phyloP scores from a whole-genome alignment of 2,113 vertebrate genomes.

The Dasyprocta punctata region DNA sequence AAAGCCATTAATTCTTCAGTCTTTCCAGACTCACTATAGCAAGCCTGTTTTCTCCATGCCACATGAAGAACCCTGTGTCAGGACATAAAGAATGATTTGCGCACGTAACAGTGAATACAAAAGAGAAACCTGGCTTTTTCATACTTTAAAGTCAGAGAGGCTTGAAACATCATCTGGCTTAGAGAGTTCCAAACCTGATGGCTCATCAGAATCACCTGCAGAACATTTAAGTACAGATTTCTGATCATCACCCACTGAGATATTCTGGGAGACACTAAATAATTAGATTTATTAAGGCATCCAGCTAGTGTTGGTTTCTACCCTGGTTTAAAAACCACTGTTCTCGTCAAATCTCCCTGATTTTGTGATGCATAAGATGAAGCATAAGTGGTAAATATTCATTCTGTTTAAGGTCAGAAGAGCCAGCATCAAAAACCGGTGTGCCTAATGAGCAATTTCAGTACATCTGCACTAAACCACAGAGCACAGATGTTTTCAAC shows the following conservation, averaged over 20 bases:
- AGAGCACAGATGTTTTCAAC: not conserved
- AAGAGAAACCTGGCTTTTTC: not conserved
- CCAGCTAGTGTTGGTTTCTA: not conserved
- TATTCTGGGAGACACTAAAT: not conserved
- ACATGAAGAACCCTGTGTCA: constrained; percentile 1
- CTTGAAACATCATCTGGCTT: not conserved
- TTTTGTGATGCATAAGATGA: not conserved
- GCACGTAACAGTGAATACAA: not conserved
- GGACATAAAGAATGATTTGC: not conserved
- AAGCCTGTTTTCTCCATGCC: constrained; percentile 46
- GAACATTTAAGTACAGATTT: not conserved
- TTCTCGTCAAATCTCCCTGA: not conserved
- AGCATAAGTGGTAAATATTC: not conserved
- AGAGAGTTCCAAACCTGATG: not conserved
- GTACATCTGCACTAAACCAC: not conserved
- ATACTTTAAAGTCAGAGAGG: not conserved
- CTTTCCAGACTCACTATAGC: constrained; percentile 7
- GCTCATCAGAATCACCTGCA: not conserved
- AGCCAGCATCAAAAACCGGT: not conserved
- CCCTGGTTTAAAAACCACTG: not conserved
- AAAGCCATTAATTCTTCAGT: constrained; percentile 53
- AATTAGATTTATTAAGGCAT: not conserved
- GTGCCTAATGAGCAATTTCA: not conserved
- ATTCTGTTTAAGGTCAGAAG: not conserved
- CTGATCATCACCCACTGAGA: not conserved